Evolutionary conservation across 2,797 vertebrate species (phyloP).

Genomic region (Acanthopagrus latus): DNA sequence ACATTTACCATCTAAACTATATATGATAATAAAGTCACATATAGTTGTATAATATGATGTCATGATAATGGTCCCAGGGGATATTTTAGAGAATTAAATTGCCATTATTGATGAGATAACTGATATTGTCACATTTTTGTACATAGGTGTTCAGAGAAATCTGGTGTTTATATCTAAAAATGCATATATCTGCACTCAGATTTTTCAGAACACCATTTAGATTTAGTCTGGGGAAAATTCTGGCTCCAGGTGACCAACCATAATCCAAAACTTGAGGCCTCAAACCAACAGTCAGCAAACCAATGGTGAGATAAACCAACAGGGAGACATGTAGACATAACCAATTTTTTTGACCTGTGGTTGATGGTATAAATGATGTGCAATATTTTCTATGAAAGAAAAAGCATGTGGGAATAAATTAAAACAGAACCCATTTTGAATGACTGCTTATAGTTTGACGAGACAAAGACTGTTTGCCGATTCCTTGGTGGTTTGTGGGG

Average conservation of each 20-base stretch:
- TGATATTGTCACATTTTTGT: too few species aligned
- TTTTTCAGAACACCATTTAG: neutral
- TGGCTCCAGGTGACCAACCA: too few species aligned
- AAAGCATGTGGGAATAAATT: constrained; percentile 16
- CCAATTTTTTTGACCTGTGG: constrained; percentile 13
- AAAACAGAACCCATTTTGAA: neutral
- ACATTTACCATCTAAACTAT: neutral
- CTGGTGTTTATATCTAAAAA: too few species aligned
- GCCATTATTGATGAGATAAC: too few species aligned
- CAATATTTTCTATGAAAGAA: neutral
- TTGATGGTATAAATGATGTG: neutral
- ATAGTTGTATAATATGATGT: neutral
- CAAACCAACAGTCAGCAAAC: too few species aligned
- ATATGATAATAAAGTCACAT: neutral
- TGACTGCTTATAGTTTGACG: neutral
- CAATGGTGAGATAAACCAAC: neutral
- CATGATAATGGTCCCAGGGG: neutral
- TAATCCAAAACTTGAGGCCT: too few species aligned
- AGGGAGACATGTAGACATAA: neutral
- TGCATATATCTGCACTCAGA: neutral
- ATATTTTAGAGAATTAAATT: neutral
- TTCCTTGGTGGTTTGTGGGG: neutral
- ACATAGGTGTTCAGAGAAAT: too few species aligned
- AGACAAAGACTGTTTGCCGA: neutral
- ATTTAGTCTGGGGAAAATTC: neutral